Conservation (phyloP, 2,888 invertebrate species). For the Lacanobia oleracea region DNA sequence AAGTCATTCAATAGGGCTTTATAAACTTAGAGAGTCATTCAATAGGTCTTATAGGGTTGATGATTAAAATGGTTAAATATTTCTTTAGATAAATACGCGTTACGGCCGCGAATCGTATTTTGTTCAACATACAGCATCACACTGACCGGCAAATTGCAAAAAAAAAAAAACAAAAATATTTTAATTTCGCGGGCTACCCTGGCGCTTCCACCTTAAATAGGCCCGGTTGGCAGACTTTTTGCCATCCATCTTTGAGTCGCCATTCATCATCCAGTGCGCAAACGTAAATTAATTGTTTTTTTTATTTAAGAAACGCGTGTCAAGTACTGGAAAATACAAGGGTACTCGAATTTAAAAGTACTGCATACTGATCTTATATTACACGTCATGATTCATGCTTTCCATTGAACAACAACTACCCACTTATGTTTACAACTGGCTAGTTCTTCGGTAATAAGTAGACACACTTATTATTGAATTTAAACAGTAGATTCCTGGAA, state of each 20-base stretch:
- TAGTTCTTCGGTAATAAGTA: neutral
- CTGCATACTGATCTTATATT: neutral
- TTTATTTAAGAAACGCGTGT: neutral
- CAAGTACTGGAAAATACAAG: neutral
- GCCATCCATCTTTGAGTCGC: neutral
- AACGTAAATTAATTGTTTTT: too few relatives aligned
- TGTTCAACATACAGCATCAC: too few relatives aligned
- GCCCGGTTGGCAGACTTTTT: neutral
- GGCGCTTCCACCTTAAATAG: too few relatives aligned
- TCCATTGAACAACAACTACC: slow-evolving; percentile 8
- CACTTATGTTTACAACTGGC: neutral
- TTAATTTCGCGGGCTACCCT: too few relatives aligned
- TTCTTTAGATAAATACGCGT: too few relatives aligned
- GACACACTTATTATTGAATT: slow-evolving; percentile 6
- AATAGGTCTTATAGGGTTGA: too few relatives aligned
- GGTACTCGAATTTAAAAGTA: neutral
- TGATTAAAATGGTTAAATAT: too few relatives aligned
- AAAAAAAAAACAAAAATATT: too few relatives aligned
- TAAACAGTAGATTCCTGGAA: slow-evolving; percentile 1
- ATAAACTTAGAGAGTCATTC: too few relatives aligned
- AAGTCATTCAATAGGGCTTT: too few relatives aligned
- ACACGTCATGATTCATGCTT: neutral
- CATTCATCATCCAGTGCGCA: neutral
- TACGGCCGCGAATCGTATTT: too few relatives aligned
- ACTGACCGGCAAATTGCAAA: too few relatives aligned